phyloP scores from a whole-genome alignment of 2,888 invertebrate species.

The Synanthedon myopaeformis region DNA sequence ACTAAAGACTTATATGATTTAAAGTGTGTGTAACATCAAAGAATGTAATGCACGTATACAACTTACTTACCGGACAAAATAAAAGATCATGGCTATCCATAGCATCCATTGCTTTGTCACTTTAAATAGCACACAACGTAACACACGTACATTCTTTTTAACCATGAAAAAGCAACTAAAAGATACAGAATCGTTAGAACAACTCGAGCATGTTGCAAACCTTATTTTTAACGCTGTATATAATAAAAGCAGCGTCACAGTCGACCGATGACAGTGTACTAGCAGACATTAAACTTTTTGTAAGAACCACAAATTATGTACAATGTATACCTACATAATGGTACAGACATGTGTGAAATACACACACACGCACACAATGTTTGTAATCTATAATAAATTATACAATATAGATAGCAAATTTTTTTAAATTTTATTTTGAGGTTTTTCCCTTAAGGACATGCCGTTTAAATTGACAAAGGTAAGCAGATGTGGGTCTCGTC shows the following conservation, averaged over 20 bases:
- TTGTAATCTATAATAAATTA: too few species aligned
- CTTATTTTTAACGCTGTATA: slow-evolving; percentile 22
- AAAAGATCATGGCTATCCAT: slow-evolving; percentile 24
- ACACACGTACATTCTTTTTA: slow-evolving; percentile 16
- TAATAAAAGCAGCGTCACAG: slow-evolving; percentile 11
- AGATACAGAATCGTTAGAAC: slow-evolving; percentile 28
- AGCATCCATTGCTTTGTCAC: slow-evolving; percentile 18
- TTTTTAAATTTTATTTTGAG: too few species aligned
- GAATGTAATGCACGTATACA: too few species aligned
- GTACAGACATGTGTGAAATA: background rate
- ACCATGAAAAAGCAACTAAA: slow-evolving; percentile 16
- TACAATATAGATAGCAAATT: too few species aligned
- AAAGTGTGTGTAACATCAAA: too few species aligned
- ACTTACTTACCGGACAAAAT: slow-evolving; percentile 17
- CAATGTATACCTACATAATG: background rate
- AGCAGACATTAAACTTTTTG: background rate
- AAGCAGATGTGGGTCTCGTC: too few species aligned
- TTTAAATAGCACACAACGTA: background rate
- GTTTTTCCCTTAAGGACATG: too few species aligned
- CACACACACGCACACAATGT: background rate
- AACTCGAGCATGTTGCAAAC: slow-evolving; percentile 17
- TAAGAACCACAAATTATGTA: background rate
- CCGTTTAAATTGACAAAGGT: too few species aligned
- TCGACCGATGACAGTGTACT: background rate
- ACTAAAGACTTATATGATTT: too few species aligned